phyloP scores from a whole-genome alignment of 2,888 invertebrate genomes.

The Rhodophaea formosa region DNA sequence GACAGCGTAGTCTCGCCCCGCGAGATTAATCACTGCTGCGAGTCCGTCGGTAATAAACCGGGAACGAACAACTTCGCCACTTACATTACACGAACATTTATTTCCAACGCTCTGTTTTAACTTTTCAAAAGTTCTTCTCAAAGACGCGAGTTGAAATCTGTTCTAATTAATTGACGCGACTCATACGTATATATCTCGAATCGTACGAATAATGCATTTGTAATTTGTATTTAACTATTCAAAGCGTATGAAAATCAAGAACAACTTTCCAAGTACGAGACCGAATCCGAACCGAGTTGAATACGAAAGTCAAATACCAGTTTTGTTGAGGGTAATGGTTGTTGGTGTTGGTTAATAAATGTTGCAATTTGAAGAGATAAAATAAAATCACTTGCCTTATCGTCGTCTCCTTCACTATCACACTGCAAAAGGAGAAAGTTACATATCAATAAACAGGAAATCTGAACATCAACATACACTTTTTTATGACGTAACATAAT shows the following conservation, averaged over 20 bases:
- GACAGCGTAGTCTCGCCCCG: conserved; percentile 42
- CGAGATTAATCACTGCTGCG: conserved; percentile 65
- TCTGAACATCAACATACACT: conserved; percentile 7
- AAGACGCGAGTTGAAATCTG: conserved; percentile 51
- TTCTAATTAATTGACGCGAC: conserved; percentile 70
- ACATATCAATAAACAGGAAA: conserved; percentile 31
- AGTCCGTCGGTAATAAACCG: conserved; percentile 65
- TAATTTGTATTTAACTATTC: conserved; percentile 8
- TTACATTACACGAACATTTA: conserved; percentile 77
- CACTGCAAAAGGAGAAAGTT: conserved; percentile 86
- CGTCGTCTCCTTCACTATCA: conserved; percentile 96
- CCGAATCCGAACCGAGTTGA: not conserved
- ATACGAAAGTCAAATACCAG: not conserved
- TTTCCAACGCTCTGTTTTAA: conserved; percentile 70
- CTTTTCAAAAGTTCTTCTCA: conserved; percentile 56
- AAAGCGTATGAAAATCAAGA: not conserved
- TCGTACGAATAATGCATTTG: conserved; percentile 22
- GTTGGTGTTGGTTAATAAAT: conserved; percentile 20
- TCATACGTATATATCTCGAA: conserved; percentile 51
- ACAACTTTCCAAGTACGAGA: not conserved
- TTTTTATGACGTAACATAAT: not conserved
- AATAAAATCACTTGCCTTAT: conserved; percentile 86
- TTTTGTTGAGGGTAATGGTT: not conserved
- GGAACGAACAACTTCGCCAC: conserved; percentile 73
- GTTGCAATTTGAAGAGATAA: conserved; percentile 26